phyloP scores from a whole-genome alignment of 23 tunicate genomes.

The Styela clava region DNA sequence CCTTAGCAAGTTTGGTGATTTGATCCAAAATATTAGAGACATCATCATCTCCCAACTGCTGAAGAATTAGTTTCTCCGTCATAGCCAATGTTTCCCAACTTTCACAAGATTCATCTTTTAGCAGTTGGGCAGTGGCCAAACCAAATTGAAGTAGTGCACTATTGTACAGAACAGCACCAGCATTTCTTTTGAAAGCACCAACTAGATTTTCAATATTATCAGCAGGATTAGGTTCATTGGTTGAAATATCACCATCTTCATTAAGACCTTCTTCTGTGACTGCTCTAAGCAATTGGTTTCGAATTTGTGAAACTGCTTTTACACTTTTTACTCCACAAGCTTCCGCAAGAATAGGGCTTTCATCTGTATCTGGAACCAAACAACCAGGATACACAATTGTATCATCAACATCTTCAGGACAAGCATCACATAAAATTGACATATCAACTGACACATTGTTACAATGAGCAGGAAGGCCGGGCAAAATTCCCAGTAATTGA shows the following conservation, averaged over 20 bases:
- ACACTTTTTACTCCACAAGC: background rate
- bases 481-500: conserved; percentile 37
- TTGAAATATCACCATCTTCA: background rate
- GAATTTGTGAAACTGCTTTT: conserved; percentile 22
- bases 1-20: conserved; percentile 4
- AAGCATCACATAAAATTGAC: conserved; percentile 32
- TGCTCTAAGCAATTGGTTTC: conserved; percentile 8
- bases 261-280: conserved; percentile 19
- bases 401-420: background rate
- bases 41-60: conserved; percentile 30
- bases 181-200: conserved; percentile 38
- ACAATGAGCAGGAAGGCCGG: conserved; percentile 53
- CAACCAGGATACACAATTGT: conserved; percentile 41
- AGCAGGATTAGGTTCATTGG: background rate
- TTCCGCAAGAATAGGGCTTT: conserved; percentile 36
- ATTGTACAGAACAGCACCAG: conserved; percentile 58
- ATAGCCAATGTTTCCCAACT: conserved; percentile 26
- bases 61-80: conserved; percentile 35
- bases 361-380: conserved; percentile 40
- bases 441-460: conserved; percentile 55
- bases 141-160: conserved; percentile 42
- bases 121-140: conserved; percentile 32
- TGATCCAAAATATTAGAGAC: conserved; percentile 18
- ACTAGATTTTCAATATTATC: conserved; percentile 25
- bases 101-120: conserved; percentile 11